Conservation (phyloP, 2,797 vertebrate genomes). For the Ctenosaura bakeri region DNA sequence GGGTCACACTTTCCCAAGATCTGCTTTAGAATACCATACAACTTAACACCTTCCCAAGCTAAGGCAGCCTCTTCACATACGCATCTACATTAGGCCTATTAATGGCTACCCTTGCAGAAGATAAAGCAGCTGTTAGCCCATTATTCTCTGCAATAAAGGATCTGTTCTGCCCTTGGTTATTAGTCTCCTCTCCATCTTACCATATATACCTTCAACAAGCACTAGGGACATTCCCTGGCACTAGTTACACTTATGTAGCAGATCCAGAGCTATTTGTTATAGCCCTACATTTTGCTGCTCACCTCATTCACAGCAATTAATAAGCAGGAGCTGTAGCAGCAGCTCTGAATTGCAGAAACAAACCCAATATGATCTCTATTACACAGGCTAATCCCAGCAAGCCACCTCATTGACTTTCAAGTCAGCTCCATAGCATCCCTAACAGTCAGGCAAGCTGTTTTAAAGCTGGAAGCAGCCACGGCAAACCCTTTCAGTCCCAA, state of each 20-base stretch:
- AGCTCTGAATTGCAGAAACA: background rate
- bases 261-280: background rate
- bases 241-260: background rate
- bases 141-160: background rate
- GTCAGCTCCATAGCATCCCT: background rate
- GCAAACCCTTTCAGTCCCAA: background rate
- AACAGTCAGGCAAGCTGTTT: background rate
- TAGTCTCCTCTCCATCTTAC: background rate
- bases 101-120: background rate
- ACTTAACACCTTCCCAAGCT: background rate
- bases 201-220: background rate
- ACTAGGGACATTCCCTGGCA: too few species aligned
- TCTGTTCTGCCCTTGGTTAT: background rate
- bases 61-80: background rate
- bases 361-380: background rate
- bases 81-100: background rate
- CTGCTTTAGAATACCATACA: background rate
- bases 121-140: background rate
- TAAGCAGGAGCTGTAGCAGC: background rate
- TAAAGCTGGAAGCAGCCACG: background rate
- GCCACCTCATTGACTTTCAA: slow-evolving; percentile 9
- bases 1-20: too few species aligned
- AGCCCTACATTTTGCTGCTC: background rate
- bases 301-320: background rate
- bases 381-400: slow-evolving; percentile 8